phyloP scores from a whole-genome alignment of 2,113 vertebrate species.

The Ictidomys tridecemlineatus region DNA sequence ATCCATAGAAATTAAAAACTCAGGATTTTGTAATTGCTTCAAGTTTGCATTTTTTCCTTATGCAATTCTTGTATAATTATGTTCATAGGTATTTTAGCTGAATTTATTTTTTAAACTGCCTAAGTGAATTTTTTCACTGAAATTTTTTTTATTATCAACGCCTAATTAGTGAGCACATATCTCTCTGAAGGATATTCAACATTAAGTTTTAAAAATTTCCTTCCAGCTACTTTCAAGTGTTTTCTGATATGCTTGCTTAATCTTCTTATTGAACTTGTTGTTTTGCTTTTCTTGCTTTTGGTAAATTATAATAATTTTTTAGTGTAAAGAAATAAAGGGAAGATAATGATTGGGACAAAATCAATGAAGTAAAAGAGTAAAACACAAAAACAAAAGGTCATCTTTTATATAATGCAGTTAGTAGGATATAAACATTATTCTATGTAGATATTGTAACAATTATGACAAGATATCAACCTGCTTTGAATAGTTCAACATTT shows the following conservation, averaged over 20 bases:
- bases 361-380: background rate
- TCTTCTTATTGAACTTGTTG: background rate
- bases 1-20: background rate
- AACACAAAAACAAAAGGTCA: background rate
- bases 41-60: background rate
- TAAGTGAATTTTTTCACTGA: background rate
- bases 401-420: background rate
- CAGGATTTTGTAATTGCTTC: background rate
- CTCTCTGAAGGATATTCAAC: slow-evolving; percentile 37
- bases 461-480: background rate
- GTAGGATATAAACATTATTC: background rate
- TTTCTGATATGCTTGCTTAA: background rate
- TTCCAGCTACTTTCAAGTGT: slow-evolving; percentile 27
- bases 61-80: slow-evolving; percentile 4
- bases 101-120: slow-evolving; percentile 16
- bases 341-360: background rate
- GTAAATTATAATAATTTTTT: slow-evolving; percentile 23
- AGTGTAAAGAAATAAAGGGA: background rate
- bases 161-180: background rate
- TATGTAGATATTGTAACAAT: background rate
- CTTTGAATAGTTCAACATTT: background rate
- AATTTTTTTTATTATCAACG: background rate
- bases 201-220: background rate
- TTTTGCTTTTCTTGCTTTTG: background rate
- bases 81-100: background rate